phyloP scores from a whole-genome alignment of 2,888 invertebrate genomes.

The Coelinius sp. region DNA sequence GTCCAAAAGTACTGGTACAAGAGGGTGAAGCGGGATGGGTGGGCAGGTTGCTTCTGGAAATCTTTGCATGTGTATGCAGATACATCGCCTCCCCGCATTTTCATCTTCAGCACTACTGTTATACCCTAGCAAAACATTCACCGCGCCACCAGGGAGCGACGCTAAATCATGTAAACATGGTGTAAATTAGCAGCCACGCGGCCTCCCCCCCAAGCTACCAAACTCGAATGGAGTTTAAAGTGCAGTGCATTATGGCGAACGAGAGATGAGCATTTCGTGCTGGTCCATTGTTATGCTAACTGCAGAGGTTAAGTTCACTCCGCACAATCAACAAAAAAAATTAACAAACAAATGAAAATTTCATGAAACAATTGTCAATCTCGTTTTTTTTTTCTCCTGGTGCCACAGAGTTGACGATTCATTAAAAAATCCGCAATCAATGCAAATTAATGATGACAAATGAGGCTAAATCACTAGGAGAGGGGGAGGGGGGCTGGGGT shows the following conservation, averaged over 20 bases:
- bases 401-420: background rate
- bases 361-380: background rate
- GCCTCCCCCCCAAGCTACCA: conserved; percentile 7
- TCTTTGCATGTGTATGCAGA: conserved; percentile 22
- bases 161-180: conserved; percentile 63
- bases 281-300: background rate
- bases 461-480: background rate
- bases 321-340: too few species aligned
- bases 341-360: too few species aligned
- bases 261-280: conserved; percentile 14
- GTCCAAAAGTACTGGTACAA: conserved; percentile 22
- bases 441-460: conserved; percentile 25
- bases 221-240: conserved; percentile 33
- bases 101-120: background rate
- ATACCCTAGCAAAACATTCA: conserved; percentile 4
- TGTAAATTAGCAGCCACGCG: conserved; percentile 54
- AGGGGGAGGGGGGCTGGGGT: background rate
- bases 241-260: conserved; percentile 5
- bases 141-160: conserved; percentile 40
- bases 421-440: conserved; percentile 3
- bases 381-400: background rate
- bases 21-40: conserved; percentile 28
- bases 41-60: conserved; percentile 23
- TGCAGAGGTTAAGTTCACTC: background rate
- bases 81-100: conserved; percentile 13